Evolutionary conservation across 2,888 invertebrate species (phyloP).

Genomic region (Argyresthia goedartella): DNA sequence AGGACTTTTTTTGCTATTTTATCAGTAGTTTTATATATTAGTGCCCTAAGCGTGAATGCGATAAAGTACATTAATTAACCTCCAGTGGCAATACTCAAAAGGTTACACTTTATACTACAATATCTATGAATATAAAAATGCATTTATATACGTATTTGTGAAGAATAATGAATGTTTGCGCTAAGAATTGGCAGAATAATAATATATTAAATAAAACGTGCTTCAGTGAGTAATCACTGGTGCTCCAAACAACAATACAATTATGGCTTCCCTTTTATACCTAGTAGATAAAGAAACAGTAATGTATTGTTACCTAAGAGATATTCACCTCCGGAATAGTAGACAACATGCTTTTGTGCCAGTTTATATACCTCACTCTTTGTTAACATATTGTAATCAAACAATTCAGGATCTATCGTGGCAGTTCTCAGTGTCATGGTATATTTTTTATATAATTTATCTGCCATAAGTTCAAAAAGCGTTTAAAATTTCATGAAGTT

Average conservation of each 20-base stretch:
- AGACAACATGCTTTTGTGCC: slow-evolving; percentile 5
- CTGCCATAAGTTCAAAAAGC: background rate
- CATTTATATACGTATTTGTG: background rate
- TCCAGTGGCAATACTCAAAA: slow-evolving; percentile 17
- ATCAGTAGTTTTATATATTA: slow-evolving; percentile 20
- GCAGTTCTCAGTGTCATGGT: background rate
- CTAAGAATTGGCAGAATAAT: background rate
- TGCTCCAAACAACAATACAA: slow-evolving; percentile 26
- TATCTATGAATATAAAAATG: background rate
- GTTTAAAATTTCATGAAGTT: slow-evolving; percentile 38
- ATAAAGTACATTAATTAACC: slow-evolving; percentile 35
- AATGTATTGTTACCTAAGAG: background rate
- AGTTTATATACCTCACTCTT: slow-evolving; percentile 9
- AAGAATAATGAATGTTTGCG: too few relatives aligned
- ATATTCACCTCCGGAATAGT: background rate
- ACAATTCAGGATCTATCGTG: background rate
- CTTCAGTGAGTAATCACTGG: slow-evolving; percentile 41
- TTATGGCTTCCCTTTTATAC: slow-evolving; percentile 39
- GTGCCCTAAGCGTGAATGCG: slow-evolving; percentile 30
- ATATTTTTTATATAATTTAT: background rate
- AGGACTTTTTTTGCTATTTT: slow-evolving; percentile 11
- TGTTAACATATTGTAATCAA: background rate
- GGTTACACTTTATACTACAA: slow-evolving; percentile 7
- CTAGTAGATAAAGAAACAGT: slow-evolving; percentile 13
- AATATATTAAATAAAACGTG: slow-evolving; percentile 31